These are phyloP conservation scores for Platycercus adscitus DNA, from an alignment of 2,113 vertebrate species.

Conservation along the genomic window DNA sequence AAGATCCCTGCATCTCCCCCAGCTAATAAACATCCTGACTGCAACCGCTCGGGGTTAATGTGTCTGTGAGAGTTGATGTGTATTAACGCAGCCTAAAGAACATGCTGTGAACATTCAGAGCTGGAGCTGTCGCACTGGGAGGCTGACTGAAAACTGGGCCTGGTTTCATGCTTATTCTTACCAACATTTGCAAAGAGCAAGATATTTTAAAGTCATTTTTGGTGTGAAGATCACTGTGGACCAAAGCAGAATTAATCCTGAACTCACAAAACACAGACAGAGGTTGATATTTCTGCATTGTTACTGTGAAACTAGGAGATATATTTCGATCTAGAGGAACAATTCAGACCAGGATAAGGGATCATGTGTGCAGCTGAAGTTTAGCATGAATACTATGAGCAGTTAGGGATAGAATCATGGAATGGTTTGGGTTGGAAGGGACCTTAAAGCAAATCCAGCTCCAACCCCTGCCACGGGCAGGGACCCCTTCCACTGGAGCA, in stretches of 20 bases:
- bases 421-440: not conserved
- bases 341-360: fast-evolving
- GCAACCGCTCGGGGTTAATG: not conserved
- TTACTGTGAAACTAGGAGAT: not conserved
- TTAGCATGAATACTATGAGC: fast-evolving
- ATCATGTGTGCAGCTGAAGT: fast-evolving
- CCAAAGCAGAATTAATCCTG: not conserved
- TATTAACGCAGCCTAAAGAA: not conserved
- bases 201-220: not conserved
- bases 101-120: not conserved
- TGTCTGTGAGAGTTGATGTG: not conserved
- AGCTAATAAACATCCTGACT: not conserved
- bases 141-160: not conserved
- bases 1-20: not conserved
- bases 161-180: not conserved
- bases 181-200: not conserved
- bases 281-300: not conserved
- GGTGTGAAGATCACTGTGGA: not conserved
- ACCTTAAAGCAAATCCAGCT: not conserved
- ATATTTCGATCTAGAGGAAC: not conserved
- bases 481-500: not conserved
- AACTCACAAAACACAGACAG: not conserved
- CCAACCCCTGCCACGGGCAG: not conserved
- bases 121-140: not conserved
- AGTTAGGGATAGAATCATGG: not conserved